phyloP scores from a whole-genome alignment of 1,140 invertebrate species.

The Tetramorium alpestre region DNA sequence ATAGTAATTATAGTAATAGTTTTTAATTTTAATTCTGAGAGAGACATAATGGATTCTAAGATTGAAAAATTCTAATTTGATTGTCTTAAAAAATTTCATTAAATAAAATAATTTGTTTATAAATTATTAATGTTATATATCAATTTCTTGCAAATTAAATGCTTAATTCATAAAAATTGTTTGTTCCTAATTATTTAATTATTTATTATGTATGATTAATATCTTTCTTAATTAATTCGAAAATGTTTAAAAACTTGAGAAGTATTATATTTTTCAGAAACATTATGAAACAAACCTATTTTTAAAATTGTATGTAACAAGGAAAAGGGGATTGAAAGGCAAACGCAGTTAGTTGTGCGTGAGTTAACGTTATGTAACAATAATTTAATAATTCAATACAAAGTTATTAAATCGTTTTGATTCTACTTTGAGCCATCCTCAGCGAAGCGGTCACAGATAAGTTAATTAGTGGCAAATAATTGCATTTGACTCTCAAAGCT shows the following conservation, averaged over 20 bases:
- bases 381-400: too few relatives aligned
- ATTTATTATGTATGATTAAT: background rate
- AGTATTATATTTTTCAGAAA: background rate
- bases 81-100: background rate
- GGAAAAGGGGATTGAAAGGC: too few relatives aligned
- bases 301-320: background rate
- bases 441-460: background rate
- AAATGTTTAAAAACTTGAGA: background rate
- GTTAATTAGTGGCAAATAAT: too few relatives aligned
- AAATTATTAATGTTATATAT: background rate
- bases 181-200: background rate
- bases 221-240: background rate
- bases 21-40: background rate
- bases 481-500: too few relatives aligned
- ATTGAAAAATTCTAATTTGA: background rate
- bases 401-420: too few relatives aligned
- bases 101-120: background rate
- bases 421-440: too few relatives aligned
- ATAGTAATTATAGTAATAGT: too few relatives aligned
- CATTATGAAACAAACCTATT: background rate
- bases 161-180: background rate
- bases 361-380: too few relatives aligned
- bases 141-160: background rate
- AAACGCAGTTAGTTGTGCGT: too few relatives aligned
- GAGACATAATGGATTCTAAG: background rate